A percentile compares a stretch with the other conserved stretches of the same genome.
These are phyloP conservation scores for Enoplosus armatus DNA, from an alignment of 2,797 vertebrate genomes.

Conservation along the genomic window DNA sequence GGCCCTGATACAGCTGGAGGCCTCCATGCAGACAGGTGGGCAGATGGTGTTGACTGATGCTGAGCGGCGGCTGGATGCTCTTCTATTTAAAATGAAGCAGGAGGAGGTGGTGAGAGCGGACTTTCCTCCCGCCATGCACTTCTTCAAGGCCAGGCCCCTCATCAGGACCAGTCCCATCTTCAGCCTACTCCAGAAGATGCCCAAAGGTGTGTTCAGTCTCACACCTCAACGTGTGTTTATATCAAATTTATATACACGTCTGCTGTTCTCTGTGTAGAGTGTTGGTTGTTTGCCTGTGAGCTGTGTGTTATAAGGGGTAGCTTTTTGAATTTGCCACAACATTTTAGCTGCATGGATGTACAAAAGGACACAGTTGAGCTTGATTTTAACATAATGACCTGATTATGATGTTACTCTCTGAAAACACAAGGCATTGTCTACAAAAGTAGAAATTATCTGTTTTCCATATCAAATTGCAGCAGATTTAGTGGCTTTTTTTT, in stretches of 20 bases:
- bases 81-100: constrained; percentile 84
- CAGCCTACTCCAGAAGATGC: constrained; percentile 84
- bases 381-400: not conserved
- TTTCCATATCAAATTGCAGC: not conserved
- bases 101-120: constrained; percentile 75
- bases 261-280: not conserved
- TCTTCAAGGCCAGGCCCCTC: constrained; percentile 88
- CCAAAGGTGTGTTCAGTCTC: constrained; percentile 75
- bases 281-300: not conserved
- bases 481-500: not conserved
- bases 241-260: not conserved
- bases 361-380: not conserved
- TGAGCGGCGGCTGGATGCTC: constrained; percentile 83
- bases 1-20: constrained; percentile 79
- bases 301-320: not conserved
- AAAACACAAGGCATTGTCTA: not conserved
- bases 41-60: constrained; percentile 73
- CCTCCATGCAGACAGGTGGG: constrained; percentile 82
- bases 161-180: constrained; percentile 80
- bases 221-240: not conserved
- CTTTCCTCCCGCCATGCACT: constrained; percentile 93
- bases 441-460: not conserved
- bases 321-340: not conserved
- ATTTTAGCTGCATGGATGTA: not conserved
- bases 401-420: not conserved